Evolutionary conservation across 2,888 invertebrate genomes (phyloP).

Genomic region (Physocephala rufipes): DNA sequence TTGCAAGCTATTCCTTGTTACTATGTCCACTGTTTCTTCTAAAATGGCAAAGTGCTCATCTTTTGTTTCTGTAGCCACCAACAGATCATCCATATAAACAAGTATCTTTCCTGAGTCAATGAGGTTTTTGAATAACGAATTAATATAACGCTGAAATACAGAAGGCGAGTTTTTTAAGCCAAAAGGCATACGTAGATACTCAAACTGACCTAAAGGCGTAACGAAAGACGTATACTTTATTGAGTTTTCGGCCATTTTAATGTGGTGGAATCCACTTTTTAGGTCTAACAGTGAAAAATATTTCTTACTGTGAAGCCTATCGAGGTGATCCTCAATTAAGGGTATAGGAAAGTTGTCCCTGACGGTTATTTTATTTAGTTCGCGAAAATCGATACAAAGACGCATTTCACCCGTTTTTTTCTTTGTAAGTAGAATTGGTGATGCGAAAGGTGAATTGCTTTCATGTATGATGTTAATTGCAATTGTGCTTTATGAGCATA

Average conservation of each 20-base stretch:
- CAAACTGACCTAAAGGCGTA: not conserved
- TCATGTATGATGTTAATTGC: constrained; percentile 37
- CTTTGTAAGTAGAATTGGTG: constrained; percentile 41
- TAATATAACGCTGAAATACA: not conserved
- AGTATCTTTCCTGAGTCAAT: not conserved
- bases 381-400: constrained; percentile 31
- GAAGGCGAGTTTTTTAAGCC: not conserved
- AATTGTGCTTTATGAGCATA: too few relatives aligned
- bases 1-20: not conserved
- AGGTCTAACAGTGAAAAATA: constrained; percentile 37
- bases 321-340: constrained; percentile 34
- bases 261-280: constrained; percentile 39
- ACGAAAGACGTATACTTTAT: not conserved
- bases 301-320: constrained; percentile 31
- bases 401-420: constrained; percentile 43
- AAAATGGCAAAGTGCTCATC: not conserved
- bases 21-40: not conserved
- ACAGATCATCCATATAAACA: not conserved
- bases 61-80: not conserved
- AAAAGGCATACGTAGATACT: not conserved
- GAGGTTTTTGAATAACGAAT: not conserved
- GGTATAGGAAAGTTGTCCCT: constrained; percentile 29
- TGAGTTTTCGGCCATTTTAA: constrained; percentile 27
- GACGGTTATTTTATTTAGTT: constrained; percentile 19
- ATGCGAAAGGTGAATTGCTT: constrained; percentile 40